A percentile compares a stretch with the other conserved stretches of the same genome.
Conservation (phyloP, 2,888 invertebrate species). For the Rhodophaea formosa region DNA sequence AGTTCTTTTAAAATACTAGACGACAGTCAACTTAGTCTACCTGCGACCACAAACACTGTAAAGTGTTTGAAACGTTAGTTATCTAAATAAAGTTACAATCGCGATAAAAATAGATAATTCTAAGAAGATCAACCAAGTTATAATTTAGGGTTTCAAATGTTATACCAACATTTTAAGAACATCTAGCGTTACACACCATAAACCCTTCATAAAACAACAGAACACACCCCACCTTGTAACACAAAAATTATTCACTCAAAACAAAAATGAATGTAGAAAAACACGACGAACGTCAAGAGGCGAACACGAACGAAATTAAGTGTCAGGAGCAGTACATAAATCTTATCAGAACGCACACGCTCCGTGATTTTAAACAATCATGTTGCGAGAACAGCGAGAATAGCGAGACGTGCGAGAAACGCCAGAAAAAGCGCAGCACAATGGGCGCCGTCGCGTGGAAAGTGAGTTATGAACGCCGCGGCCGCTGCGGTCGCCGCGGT, state of each 20-base stretch:
- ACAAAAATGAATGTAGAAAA: constrained; percentile 19
- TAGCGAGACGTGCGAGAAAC: constrained; percentile 42
- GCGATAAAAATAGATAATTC: too few relatives aligned
- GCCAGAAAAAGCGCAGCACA: constrained; percentile 31
- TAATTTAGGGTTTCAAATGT: too few relatives aligned
- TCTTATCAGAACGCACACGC: constrained; percentile 66
- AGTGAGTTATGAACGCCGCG: constrained; percentile 53
- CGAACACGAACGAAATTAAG: constrained; percentile 65
- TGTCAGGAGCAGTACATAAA: constrained; percentile 72
- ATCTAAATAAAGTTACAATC: too few relatives aligned
- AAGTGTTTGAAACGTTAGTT: too few relatives aligned
- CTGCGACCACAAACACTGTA: too few relatives aligned
- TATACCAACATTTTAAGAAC: too few relatives aligned
- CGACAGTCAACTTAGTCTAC: too few relatives aligned
- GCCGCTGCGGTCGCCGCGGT: constrained; percentile 32
- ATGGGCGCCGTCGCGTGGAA: constrained; percentile 53
- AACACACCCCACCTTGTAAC: not conserved
- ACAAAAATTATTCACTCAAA: not conserved
- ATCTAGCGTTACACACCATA: not conserved
- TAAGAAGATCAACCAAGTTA: too few relatives aligned
- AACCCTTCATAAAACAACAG: not conserved
- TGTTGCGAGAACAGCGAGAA: constrained; percentile 54
- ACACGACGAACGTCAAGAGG: constrained; percentile 49
- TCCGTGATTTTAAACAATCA: constrained; percentile 70
- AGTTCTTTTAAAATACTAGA: too few relatives aligned